Percentiles rank a stretch among this genome's conserved stretches.
These are phyloP conservation scores for Noctua janthe DNA, from an alignment of 2,888 invertebrate genomes.

Conservation along the genomic window DNA sequence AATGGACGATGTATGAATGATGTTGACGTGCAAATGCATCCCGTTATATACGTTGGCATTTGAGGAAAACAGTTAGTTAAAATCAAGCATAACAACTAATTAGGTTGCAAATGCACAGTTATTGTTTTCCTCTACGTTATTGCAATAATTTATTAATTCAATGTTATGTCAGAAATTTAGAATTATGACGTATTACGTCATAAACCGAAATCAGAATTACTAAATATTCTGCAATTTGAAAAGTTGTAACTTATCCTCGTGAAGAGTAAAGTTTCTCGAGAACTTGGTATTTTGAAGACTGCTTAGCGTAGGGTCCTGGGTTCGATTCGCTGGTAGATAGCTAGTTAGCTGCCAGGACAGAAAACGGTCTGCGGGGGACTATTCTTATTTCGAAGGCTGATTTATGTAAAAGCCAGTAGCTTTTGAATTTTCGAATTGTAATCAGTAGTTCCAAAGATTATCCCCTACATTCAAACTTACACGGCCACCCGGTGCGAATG, in stretches of 20 bases:
- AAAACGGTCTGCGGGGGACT: not conserved
- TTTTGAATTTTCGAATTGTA: not conserved
- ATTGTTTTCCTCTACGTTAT: conserved; percentile 14
- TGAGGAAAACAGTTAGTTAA: conserved; percentile 29
- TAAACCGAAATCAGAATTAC: no score
- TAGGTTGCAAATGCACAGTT: not conserved
- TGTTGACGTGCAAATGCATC: not conserved
- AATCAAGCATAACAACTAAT: not conserved
- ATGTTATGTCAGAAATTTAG: conserved; percentile 4
- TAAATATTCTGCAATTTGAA: no score
- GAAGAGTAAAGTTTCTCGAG: not conserved
- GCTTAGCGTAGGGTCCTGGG: not conserved
- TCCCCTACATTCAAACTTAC: not conserved
- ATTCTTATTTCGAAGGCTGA: not conserved
- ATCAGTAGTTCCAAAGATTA: not conserved
- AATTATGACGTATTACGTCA: not conserved
- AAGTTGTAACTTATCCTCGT: not conserved
- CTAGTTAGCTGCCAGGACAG: not conserved
- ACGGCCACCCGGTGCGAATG: not conserved
- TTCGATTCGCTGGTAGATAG: not conserved
- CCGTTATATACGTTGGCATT: conserved; percentile 2
- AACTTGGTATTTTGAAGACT: not conserved
- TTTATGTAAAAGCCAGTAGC: no score
- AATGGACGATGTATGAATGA: not conserved
- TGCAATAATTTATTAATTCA: not conserved